phyloP scores from a whole-genome alignment of 2,113 vertebrate genomes.

The Callionymus lyra region DNA sequence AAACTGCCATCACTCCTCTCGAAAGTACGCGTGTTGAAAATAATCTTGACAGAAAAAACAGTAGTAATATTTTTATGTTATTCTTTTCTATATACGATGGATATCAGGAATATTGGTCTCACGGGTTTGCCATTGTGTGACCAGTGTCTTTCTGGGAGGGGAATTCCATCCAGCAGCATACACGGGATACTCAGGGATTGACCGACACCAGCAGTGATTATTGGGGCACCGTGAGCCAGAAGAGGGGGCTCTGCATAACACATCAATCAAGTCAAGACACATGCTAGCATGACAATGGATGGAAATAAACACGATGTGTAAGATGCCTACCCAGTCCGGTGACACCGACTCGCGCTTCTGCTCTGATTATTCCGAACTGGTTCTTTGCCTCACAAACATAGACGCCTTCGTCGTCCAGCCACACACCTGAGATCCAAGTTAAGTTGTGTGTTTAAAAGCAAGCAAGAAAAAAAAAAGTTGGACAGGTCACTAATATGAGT shows the following conservation, averaged over 20 bases:
- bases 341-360: slow-evolving; percentile 68
- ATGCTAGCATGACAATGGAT: too few relatives aligned
- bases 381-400: slow-evolving; percentile 86
- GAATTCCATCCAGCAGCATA: slow-evolving; percentile 73
- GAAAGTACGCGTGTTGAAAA: slow-evolving; percentile 45
- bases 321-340: slow-evolving; percentile 72
- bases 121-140: slow-evolving; percentile 70
- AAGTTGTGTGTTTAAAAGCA: too few relatives aligned
- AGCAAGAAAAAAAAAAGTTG: too few relatives aligned
- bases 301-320: too few relatives aligned
- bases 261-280: background rate
- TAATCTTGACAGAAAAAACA: slow-evolving; percentile 55
- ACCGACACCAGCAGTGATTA: slow-evolving; percentile 60
- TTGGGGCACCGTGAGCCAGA: slow-evolving; percentile 64
- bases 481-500: too few relatives aligned
- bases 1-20: slow-evolving; percentile 77
- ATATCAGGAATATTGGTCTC: slow-evolving; percentile 14
- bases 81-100: background rate
- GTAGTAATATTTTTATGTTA: background rate
- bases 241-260: slow-evolving; percentile 65
- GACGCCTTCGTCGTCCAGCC: slow-evolving; percentile 71
- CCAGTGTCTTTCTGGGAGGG: slow-evolving; percentile 78
- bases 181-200: slow-evolving; percentile 79
- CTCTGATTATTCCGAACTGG: slow-evolving; percentile 72
- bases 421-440: slow-evolving; percentile 59